Percentiles rank a stretch among this genome's conserved stretches.
phyloP scores from a whole-genome alignment of 2,888 invertebrate species.

The Protonemura montana region DNA sequence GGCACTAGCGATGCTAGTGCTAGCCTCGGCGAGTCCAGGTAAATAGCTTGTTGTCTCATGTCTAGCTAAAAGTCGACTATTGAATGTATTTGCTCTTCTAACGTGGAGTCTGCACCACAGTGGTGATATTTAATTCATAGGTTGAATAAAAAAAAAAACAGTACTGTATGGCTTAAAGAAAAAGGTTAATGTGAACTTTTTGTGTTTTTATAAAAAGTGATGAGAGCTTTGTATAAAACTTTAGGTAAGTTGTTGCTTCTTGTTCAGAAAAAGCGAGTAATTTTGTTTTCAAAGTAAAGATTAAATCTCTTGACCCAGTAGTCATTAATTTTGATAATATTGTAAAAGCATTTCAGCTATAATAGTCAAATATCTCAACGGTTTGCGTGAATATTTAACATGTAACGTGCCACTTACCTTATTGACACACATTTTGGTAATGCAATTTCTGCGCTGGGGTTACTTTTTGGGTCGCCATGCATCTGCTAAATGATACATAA shows the following conservation, averaged over 20 bases:
- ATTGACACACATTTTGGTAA: conserved; percentile 14
- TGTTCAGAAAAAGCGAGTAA: too few relatives aligned
- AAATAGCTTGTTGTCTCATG: background rate
- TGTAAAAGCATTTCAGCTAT: too few relatives aligned
- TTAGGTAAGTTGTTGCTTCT: too few relatives aligned
- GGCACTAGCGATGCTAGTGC: background rate
- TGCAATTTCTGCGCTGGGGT: background rate
- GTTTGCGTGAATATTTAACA: background rate
- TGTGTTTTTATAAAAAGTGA: too few relatives aligned
- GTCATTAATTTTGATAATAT: too few relatives aligned
- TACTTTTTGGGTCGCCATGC: background rate
- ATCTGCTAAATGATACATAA: conserved; percentile 30
- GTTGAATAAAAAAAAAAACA: background rate
- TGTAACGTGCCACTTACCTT: background rate
- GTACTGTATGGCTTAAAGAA: background rate
- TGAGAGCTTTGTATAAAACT: too few relatives aligned
- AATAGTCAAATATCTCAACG: background rate
- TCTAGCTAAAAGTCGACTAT: background rate
- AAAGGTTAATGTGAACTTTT: too few relatives aligned
- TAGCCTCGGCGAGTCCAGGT: background rate
- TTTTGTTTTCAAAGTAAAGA: too few relatives aligned
- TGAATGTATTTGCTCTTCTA: background rate
- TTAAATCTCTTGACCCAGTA: too few relatives aligned
- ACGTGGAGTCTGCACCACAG: background rate
- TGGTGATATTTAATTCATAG: background rate